A percentile compares a stretch with the other conserved stretches of the same genome.
Evolutionary conservation across 64 coral and sea anemone genomes (phyloP).

Genomic region (Catalaphyllia jardinei): DNA sequence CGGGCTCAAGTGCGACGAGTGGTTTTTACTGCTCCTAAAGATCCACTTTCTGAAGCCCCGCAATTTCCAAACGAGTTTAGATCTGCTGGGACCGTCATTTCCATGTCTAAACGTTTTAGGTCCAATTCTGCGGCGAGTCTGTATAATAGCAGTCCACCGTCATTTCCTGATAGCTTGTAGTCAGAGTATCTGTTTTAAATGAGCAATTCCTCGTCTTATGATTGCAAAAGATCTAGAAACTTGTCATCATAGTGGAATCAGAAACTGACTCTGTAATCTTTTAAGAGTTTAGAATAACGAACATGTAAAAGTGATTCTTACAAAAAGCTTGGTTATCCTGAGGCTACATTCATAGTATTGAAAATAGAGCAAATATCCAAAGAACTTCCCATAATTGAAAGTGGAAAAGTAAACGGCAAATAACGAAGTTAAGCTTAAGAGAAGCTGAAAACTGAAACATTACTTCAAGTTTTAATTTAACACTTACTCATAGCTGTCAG

Average conservation of each 20-base stretch:
- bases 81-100: conserved; percentile 5
- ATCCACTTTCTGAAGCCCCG: not conserved
- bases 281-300: too few species aligned
- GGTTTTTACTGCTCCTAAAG: not conserved
- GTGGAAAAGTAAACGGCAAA: too few species aligned
- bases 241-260: not conserved
- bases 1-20: conserved; percentile 31
- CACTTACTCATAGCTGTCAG: too few species aligned
- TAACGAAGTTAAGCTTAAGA: too few species aligned
- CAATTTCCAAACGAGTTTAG: not conserved
- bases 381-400: too few species aligned
- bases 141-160: conserved; percentile 5
- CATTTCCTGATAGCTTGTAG: conserved; percentile 33
- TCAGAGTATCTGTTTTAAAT: not conserved
- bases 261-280: too few species aligned
- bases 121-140: conserved; percentile 25
- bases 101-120: conserved; percentile 8
- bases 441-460: too few species aligned
- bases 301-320: too few species aligned
- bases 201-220: not conserved
- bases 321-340: too few species aligned
- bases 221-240: not conserved
- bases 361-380: too few species aligned
- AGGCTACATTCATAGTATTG: too few species aligned
- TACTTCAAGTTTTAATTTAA: too few species aligned